Evolutionary conservation across 2,888 invertebrate species (phyloP).

Genomic region (Diabrotica balteata): DNA sequence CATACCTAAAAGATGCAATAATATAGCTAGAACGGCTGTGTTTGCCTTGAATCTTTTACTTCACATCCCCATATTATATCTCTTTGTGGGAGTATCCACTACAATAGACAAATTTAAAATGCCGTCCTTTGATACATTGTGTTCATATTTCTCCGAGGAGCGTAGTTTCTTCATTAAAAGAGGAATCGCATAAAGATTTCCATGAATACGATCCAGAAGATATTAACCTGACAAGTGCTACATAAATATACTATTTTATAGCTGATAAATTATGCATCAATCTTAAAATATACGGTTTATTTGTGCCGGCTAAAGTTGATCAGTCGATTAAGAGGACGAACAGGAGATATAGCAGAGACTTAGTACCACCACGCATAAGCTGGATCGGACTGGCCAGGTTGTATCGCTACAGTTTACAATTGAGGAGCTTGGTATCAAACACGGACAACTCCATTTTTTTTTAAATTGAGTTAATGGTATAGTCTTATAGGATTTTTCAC

Average conservation of each 20-base stretch:
- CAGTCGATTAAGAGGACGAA: constrained; percentile 50
- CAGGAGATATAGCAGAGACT: constrained; percentile 35
- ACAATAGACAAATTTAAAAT: too few species aligned
- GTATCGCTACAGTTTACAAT: too few species aligned
- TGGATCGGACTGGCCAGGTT: constrained; percentile 5
- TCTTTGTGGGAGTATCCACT: too few species aligned
- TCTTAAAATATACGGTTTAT: constrained; percentile 56
- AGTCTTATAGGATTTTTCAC: too few species aligned
- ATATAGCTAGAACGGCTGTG: too few species aligned
- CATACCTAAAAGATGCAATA: too few species aligned
- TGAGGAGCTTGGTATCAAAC: too few species aligned
- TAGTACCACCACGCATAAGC: constrained; percentile 47
- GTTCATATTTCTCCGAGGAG: not conserved
- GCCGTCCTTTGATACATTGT: constrained; percentile 10
- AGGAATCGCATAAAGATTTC: constrained; percentile 35
- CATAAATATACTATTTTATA: constrained; percentile 53
- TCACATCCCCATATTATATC: too few species aligned
- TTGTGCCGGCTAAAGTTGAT: constrained; percentile 51
- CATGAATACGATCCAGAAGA: constrained; percentile 38
- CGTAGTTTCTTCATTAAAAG: constrained; percentile 30
- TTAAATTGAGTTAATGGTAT: too few species aligned
- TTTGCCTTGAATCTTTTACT: too few species aligned
- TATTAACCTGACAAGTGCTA: constrained; percentile 46
- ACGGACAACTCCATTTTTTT: too few species aligned
- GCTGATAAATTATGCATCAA: constrained; percentile 56